These are phyloP conservation scores for Lasioglossum lativentre DNA, from an alignment of 2,888 invertebrate species.

Conservation along the genomic window DNA sequence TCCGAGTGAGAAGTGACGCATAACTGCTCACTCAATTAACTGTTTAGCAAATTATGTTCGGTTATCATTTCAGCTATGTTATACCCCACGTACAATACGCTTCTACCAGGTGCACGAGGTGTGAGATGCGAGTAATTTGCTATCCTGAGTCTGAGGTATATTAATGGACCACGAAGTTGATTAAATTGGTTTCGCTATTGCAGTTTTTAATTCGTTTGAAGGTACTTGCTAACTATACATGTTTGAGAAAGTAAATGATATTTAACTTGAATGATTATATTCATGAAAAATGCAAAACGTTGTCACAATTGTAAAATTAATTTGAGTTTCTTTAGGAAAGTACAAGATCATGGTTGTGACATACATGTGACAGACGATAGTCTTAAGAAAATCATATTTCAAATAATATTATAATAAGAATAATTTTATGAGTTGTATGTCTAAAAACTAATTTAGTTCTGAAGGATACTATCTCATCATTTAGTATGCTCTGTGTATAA, in stretches of 20 bases:
- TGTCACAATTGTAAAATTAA: too few relatives aligned
- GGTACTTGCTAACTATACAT: not conserved
- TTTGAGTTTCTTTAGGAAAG: too few relatives aligned
- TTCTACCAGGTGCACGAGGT: not conserved
- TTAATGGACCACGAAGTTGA: not conserved
- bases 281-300: too few relatives aligned
- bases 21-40: constrained; percentile 3
- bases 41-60: not conserved
- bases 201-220: not conserved
- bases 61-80: not conserved
- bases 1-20: not conserved
- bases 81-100: not conserved
- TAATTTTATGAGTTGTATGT: not conserved
- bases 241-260: not conserved
- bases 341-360: not conserved
- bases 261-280: too few relatives aligned
- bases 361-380: too few relatives aligned
- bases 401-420: not conserved
- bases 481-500: not conserved
- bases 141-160: not conserved
- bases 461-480: not conserved
- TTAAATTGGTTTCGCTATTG: not conserved
- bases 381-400: not conserved
- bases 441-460: not conserved
- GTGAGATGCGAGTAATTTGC: not conserved